A percentile compares a stretch with the other conserved stretches of the same genome.
Evolutionary conservation across 1,140 invertebrate genomes (phyloP).

Genomic region (Drosophila pruinosa): DNA sequence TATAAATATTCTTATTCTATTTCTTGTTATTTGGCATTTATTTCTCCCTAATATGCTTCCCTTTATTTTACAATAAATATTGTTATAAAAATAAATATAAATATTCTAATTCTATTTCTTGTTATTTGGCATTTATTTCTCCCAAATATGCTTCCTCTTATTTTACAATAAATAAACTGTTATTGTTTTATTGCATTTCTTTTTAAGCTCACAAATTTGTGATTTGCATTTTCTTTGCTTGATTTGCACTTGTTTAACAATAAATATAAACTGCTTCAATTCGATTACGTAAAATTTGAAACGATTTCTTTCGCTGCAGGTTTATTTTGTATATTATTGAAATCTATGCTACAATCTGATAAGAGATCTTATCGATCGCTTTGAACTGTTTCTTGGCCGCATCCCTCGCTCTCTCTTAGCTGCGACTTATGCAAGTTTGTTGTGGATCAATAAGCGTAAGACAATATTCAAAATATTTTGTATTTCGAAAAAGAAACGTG

Average conservation of each 20-base stretch:
- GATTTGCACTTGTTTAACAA: background rate
- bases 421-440: background rate
- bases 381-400: background rate
- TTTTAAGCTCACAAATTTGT: background rate
- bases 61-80: no score
- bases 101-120: no score
- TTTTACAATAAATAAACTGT: no score
- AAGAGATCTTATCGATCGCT: background rate
- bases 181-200: background rate
- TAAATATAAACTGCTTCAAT: background rate
- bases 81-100: no score
- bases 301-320: no score
- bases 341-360: background rate
- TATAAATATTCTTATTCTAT: no score
- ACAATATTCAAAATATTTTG: constrained; percentile 5
- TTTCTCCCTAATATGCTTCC: no score
- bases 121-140: no score
- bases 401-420: background rate
- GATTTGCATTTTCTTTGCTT: background rate
- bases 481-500: constrained; percentile 17
- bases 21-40: no score
- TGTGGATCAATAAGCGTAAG: constrained; percentile 2
- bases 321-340: no score
- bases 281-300: background rate
- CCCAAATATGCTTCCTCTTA: no score